Evolutionary conservation across 92 coral and sea anemone species (phyloP).

Genomic region (Bergia sp.): DNA sequence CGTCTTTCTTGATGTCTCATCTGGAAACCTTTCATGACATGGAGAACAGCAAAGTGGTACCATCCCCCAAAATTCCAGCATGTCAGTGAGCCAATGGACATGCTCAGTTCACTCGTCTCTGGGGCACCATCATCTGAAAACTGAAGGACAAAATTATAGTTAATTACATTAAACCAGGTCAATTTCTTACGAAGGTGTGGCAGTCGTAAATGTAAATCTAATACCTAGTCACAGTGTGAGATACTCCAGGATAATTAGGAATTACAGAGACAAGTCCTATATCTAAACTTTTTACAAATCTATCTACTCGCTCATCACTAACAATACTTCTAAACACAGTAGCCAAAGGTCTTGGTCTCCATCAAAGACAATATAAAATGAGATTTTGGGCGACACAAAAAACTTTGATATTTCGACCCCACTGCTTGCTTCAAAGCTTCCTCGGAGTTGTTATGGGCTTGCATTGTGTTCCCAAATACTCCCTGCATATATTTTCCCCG

Average conservation of each 20-base stretch:
- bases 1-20: too few species aligned
- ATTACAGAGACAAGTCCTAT: constrained; percentile 4
- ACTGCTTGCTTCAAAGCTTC: constrained; percentile 55
- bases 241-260: constrained; percentile 36
- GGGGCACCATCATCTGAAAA: not conserved
- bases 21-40: too few species aligned
- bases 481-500: constrained; percentile 71
- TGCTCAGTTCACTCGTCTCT: constrained; percentile 43
- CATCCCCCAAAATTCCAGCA: constrained; percentile 59
- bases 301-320: constrained; percentile 37
- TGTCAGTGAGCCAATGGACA: constrained; percentile 68
- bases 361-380: constrained; percentile 22
- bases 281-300: constrained; percentile 48
- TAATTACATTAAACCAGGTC: constrained; percentile 40
- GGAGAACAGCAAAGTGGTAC: not conserved
- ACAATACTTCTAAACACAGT: not conserved
- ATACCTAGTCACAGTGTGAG: constrained; percentile 46
- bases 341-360: too few species aligned
- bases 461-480: constrained; percentile 67
- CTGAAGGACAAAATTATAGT: constrained; percentile 17
- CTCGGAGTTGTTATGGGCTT: constrained; percentile 49
- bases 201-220: constrained; percentile 22
- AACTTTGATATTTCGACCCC: constrained; percentile 45
- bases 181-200: constrained; percentile 21
- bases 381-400: constrained; percentile 51